phyloP scores from a whole-genome alignment of 2,797 vertebrate species.

The Oreochromis mossambicus region DNA sequence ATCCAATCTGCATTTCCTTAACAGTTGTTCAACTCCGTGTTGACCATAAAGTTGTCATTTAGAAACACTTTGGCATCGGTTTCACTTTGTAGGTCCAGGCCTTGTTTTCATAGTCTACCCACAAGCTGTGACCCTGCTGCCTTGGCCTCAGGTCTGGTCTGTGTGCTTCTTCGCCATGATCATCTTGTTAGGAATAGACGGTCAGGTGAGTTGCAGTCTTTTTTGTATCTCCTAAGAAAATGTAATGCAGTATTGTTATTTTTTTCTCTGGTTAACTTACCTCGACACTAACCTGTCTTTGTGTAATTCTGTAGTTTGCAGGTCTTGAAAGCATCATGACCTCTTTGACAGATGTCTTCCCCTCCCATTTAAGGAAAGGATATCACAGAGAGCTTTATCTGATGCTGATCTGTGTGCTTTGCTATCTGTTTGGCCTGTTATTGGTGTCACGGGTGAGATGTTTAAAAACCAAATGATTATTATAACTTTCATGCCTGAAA shows the following conservation, averaged over 20 bases:
- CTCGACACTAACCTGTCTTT: not conserved
- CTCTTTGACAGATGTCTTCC: conserved; percentile 80
- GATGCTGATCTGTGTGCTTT: conserved; percentile 65
- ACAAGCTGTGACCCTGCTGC: conserved; percentile 73
- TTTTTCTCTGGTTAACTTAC: not conserved
- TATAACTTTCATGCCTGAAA: not conserved
- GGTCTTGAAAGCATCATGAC: conserved; percentile 87
- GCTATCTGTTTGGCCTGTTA: conserved; percentile 77
- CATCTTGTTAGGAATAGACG: conserved; percentile 70
- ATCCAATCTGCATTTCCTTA: not conserved
- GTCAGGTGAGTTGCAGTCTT: conserved; percentile 50
- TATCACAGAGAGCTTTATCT: conserved; percentile 80
- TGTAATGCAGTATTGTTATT: not conserved
- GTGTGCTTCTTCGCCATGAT: conserved; percentile 74
- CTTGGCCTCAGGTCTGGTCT: conserved; percentile 71
- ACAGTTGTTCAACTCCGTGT: not conserved
- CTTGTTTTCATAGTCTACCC: conserved; percentile 76
- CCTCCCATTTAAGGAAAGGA: conserved; percentile 73
- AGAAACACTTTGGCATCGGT: not conserved
- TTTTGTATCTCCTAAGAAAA: not conserved
- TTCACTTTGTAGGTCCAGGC: conserved; percentile 63
- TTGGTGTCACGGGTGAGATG: conserved; percentile 81
- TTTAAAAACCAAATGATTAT: not conserved
- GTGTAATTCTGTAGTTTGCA: conserved; percentile 74
- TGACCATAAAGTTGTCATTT: not conserved